Evolutionary conservation across 2,888 invertebrate species (phyloP).

Genomic region (Myathropa florea): DNA sequence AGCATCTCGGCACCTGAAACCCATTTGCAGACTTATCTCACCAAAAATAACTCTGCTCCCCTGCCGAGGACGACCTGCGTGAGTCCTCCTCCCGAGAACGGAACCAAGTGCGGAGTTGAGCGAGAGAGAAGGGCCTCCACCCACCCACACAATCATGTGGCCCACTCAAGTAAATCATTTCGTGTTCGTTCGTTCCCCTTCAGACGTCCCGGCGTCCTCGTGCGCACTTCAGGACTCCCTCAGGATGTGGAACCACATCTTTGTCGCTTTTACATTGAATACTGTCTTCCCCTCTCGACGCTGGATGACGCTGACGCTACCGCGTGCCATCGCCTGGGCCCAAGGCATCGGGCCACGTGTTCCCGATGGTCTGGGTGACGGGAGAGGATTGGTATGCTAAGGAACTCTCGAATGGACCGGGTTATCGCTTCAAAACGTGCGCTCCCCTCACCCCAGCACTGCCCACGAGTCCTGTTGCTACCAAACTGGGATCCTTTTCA

Average conservation of each 20-base stretch:
- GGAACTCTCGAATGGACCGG: not conserved
- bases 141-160: not conserved
- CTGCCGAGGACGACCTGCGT: not conserved
- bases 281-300: not conserved
- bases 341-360: conserved; percentile 44
- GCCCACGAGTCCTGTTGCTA: conserved; percentile 29
- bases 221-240: not conserved
- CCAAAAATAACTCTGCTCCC: conserved; percentile 12
- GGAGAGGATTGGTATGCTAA: not conserved
- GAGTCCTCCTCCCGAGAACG: not conserved
- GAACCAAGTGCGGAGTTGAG: not conserved
- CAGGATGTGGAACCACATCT: not conserved
- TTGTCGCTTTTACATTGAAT: not conserved
- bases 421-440: conserved; percentile 20
- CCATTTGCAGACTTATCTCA: conserved; percentile 41
- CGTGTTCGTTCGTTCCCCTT: not conserved
- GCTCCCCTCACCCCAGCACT: not conserved
- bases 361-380: conserved; percentile 18
- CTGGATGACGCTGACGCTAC: not conserved
- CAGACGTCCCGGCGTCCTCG: not conserved
- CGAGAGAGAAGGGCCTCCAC: not conserved
- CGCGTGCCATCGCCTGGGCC: conserved; percentile 32
- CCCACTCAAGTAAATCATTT: conserved; percentile 30
- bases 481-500: conserved; percentile 27
- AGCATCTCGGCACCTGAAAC: conserved; percentile 49